Evolutionary conservation across 2,113 vertebrate genomes (phyloP), one percentile per base, ranked within the genome.

Genomic region (Sardina pilchardus): DNA sequence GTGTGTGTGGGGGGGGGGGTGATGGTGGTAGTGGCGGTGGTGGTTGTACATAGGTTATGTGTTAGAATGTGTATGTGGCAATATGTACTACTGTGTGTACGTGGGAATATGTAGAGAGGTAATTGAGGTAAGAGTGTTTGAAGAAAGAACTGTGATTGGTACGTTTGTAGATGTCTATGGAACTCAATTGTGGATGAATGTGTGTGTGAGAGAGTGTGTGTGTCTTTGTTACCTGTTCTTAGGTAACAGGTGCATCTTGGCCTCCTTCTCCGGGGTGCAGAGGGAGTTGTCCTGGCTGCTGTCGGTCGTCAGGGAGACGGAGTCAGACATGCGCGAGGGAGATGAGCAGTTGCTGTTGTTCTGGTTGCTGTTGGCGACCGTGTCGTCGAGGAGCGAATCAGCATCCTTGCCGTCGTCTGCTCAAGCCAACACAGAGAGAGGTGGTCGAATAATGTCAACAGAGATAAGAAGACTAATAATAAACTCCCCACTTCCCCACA

Each of bases 281-380:
- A 98, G 94, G 80, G 97, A 98, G 91, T 96, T 95, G 89, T 99
- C 98, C 91, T 98, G 98, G 91, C 98, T 99, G 92, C 97, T 99
- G 87, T 98, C 97, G 4, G 98, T 99, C 91, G 99, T 99, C 91
- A 99, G 93, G 85, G 98, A 99, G 93, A 98, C 97, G 0, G 98
- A 99, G 94, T 99, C 98, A 1, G 98, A 99, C 98, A 99, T 99
- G 91, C 97, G 97, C 50, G 98, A 99, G 4, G 98, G 98, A 24
- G 98, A 99, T 2, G 98, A 99, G 89, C 98, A 99, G 92, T 99
- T 99, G 88, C 97, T 99, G 93, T 99, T 99, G 95, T 99, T 99
- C 92, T 99, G 98, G 95, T 99, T 99, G 91, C 97, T 99, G 88
- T 99, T 99, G 91, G 97, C 98, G 6, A 96, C 98, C 0, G 96